A percentile compares a stretch with the other conserved stretches of the same genome.
phyloP scores from a whole-genome alignment of 2,888 invertebrate species.

The Embidobia sp. region DNA sequence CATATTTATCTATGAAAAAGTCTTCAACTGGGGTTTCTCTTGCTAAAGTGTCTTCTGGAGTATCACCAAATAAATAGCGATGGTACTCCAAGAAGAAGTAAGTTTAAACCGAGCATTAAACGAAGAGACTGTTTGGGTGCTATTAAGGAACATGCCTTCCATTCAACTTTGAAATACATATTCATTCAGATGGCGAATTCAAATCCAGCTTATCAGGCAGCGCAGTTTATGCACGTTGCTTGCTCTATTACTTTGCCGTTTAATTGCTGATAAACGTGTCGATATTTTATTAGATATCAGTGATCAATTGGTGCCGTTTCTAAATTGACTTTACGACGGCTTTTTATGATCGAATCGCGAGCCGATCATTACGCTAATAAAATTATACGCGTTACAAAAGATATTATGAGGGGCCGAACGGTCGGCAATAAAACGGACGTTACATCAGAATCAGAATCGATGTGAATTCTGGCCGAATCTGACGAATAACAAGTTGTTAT shows the following conservation, averaged over 20 bases:
- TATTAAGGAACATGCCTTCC: not conserved
- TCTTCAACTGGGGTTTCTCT: no score
- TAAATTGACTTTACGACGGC: constrained; percentile 25
- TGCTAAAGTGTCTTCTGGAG: no score
- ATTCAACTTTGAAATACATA: constrained; percentile 10
- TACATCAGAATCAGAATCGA: constrained; percentile 27
- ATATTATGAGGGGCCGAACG: constrained; percentile 26
- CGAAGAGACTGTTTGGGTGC: no score
- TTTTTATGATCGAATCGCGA: constrained; percentile 38
- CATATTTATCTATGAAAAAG: no score
- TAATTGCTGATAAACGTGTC: constrained; percentile 33
- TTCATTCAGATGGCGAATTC: no score
- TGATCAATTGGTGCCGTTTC: constrained; percentile 27
- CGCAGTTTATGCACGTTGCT: constrained; percentile 5
- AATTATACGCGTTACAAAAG: constrained; percentile 43
- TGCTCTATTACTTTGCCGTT: constrained; percentile 21
- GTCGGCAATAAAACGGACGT: constrained; percentile 31
- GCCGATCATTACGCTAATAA: constrained; percentile 41
- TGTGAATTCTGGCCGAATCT: no score
- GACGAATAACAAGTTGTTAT: no score
- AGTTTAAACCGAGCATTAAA: no score
- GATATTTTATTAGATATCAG: constrained; percentile 18
- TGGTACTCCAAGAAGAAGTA: no score
- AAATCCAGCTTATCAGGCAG: no score
- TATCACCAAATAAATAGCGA: no score